phyloP scores from a whole-genome alignment of 2,888 invertebrate genomes.

The Hyles lineata region DNA sequence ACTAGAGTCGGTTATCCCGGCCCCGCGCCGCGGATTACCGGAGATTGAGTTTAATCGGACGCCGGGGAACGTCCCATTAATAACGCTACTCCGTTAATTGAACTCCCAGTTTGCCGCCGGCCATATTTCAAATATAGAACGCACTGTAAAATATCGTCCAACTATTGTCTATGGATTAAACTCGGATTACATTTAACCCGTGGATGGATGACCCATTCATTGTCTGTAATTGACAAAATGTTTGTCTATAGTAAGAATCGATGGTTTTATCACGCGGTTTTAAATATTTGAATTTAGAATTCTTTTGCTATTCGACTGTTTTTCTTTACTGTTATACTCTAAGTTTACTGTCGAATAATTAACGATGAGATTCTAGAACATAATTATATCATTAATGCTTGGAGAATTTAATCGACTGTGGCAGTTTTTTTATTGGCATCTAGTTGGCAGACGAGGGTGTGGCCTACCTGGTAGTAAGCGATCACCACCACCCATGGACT shows the following conservation, averaged over 20 bases:
- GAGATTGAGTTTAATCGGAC: constrained; percentile 81
- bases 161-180: constrained; percentile 39
- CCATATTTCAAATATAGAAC: constrained; percentile 76
- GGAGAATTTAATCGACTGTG: too few species aligned
- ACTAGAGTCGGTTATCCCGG: constrained; percentile 44
- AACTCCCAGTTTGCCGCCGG: constrained; percentile 66
- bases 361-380: too few species aligned
- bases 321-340: not conserved
- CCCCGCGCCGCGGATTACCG: constrained; percentile 73
- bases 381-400: too few species aligned
- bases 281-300: not conserved
- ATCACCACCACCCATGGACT: too few species aligned
- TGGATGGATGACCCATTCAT: not conserved
- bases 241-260: not conserved
- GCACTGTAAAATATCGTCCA: constrained; percentile 50
- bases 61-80: constrained; percentile 76
- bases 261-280: not conserved
- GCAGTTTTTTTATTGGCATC: too few species aligned
- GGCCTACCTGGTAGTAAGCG: too few species aligned
- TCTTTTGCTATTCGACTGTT: not conserved
- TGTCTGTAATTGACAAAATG: not conserved
- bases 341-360: too few species aligned
- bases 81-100: constrained; percentile 80
- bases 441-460: too few species aligned
- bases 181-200: constrained; percentile 42